Evolutionary conservation across 2,888 invertebrate genomes (phyloP).

Genomic region (Chelonus formosanus): DNA sequence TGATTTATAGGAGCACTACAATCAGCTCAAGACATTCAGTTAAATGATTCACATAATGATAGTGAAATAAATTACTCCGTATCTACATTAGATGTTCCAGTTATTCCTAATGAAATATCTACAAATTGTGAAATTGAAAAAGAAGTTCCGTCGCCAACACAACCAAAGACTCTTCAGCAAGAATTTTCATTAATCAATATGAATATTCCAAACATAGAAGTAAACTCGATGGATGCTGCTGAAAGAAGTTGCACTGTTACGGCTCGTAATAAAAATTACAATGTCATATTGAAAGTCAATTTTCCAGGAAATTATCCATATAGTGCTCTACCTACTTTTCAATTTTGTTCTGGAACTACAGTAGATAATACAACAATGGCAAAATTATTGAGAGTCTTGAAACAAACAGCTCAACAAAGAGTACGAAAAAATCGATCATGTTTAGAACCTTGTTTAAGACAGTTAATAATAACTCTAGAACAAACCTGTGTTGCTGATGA

Average conservation of each 20-base stretch:
- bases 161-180: conserved; percentile 74
- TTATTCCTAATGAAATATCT: conserved; percentile 48
- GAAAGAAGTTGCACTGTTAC: conserved; percentile 71
- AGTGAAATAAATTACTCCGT: conserved; percentile 53
- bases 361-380: conserved; percentile 77
- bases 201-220: conserved; percentile 77
- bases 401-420: conserved; percentile 81
- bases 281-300: conserved; percentile 71
- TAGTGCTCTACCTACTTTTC: conserved; percentile 73
- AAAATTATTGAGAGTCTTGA: conserved; percentile 81
- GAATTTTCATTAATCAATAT: conserved; percentile 81
- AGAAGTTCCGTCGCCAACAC: conserved; percentile 62
- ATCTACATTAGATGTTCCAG: conserved; percentile 50
- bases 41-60: conserved; percentile 56
- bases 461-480: conserved; percentile 73
- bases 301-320: conserved; percentile 82
- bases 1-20: conserved; percentile 51
- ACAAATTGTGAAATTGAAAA: conserved; percentile 51
- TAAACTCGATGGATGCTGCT: conserved; percentile 70
- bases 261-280: conserved; percentile 67
- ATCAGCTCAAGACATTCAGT: conserved; percentile 58
- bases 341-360: conserved; percentile 73
- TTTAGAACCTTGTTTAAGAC: conserved; percentile 84
- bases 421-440: conserved; percentile 88
- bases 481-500: conserved; percentile 64